Evolutionary conservation across 2,113 vertebrate species (phyloP).

Genomic region (Phoxinus phoxinus): DNA sequence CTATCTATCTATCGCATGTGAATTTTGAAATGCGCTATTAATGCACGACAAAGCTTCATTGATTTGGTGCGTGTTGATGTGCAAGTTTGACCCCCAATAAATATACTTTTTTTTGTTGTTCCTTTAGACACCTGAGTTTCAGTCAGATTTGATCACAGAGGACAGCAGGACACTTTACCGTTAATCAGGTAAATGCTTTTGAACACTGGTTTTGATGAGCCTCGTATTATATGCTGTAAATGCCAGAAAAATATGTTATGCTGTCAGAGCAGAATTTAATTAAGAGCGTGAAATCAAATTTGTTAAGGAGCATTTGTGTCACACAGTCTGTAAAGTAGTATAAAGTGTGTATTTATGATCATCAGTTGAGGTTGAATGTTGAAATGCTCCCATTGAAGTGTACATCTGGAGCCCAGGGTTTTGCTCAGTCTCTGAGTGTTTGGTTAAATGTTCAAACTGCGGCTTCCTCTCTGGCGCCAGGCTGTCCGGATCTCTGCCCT

Average conservation of each 20-base stretch:
- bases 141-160: constrained; percentile 89
- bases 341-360: not conserved
- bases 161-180: constrained; percentile 97
- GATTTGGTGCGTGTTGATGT: not conserved
- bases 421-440: constrained; percentile 91
- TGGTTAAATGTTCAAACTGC: constrained; percentile 96
- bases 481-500: constrained; percentile 95
- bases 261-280: not conserved
- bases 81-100: constrained; percentile 35
- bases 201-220: not conserved
- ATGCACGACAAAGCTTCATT: not conserved
- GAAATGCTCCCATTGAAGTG: constrained; percentile 34
- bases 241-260: not conserved
- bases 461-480: constrained; percentile 98
- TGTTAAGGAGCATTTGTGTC: not conserved
- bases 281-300: not conserved
- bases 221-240: not conserved
- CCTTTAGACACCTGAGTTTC: constrained; percentile 90
- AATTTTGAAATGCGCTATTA: not conserved
- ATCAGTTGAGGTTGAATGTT: not conserved
- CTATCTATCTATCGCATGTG: not conserved
- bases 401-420: constrained; percentile 94
- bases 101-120: constrained; percentile 63
- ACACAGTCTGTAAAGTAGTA: not conserved
- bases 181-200: constrained; percentile 89